Evolutionary conservation across 2,797 vertebrate species (phyloP), one percentile per base, ranked within the genome.

Genomic region (Leptatherina wallacei): DNA sequence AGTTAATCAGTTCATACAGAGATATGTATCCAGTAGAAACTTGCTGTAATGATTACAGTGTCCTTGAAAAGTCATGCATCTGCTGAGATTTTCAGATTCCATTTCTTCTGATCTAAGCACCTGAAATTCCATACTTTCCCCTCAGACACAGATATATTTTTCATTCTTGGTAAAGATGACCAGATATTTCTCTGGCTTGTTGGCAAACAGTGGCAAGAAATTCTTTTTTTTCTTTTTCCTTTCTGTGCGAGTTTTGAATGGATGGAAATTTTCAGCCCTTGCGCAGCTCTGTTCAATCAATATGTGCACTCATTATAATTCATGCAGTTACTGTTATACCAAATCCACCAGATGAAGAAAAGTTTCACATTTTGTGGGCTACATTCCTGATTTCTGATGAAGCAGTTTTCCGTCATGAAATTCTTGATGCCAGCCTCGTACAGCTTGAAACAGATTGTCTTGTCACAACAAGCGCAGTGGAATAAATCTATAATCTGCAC

Each of bases 401-500:
- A 6, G 4, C 2, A 24, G 24, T 2, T 49, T 9, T 10, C 5
- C 35, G 30, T 55, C 29, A 30, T 42, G 27, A 54, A 51, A 27
- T 64, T 49, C n/a, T 51, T 35, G 33, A 32, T 27, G 9, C 24
- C 49, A 69, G n/a, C 7, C n/a, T 62, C 52, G 6, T 16, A 59
- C 14, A 69, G 18, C n/a, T 74, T 70, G 20, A 64, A 63, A 59
- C 30, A 7, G 16, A 67, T 33, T 30, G n/a, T 20, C 61, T 78
- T 24, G 24, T 61, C 40, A 16, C 40, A 42, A 42, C 40, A 42
- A 55, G 20, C 32, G n/a, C 7, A 11, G 36, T 16, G 63, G 38
- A 59, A 62, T 64, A 42, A 69, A 79, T 4, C 38, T 27, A 8
- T 82, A 73, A 78, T 68, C 65, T 62, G 14, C 35, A 44, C 11